Base-by-base conservation (phyloP, 2,113 vertebrate species). In the Struthidea cinerea region DNA sequence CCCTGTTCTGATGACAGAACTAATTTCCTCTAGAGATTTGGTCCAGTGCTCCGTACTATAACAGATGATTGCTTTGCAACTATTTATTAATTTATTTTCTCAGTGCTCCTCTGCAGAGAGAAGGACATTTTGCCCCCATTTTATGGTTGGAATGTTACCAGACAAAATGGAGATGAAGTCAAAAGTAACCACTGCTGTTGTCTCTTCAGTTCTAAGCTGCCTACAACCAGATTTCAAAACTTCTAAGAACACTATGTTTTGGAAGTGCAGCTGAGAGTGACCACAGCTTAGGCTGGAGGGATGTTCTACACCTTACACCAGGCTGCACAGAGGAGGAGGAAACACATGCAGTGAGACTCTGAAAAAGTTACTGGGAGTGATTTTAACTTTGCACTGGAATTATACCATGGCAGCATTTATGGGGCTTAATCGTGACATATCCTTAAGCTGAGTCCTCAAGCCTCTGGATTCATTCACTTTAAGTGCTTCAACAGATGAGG, bases 1-100 rank as follows among this genome's bases (percentile, higher is more conserved):
- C 70, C 16, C 41, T 24, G 3, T 93, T 88, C 70, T 74, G 85
- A 86, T 91, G 94, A 94, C 79, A 65, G 41, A 90, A 71, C 67
- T 69, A 26, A 94, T 96, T 96, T 97, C 90, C 87, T 82, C 61
- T 56, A 64, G 85, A 79, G 74, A 84, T 73, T 79, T 85, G 49
- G 70, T 90, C 33, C 28, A 82, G 44, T 71, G 80, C 60, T 74
- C 55, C 13, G 39, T n/a, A n/a, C 55, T 81, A 37, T 47, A 79
- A 84, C 50, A 93, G 78, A 78, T 3, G 4, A 85, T 83, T 60
- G n/a, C 65, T 61, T 91, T 9, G 11, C 61, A 64, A 53, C 35
- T 76, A 41, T 59, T 68, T 70, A 84, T 96, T 77, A 87, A 39
- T 71, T 78, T 71, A 41, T 71, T 83, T 89, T 73, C 24, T n/a